Evolutionary conservation across 2,797 vertebrate genomes (phyloP), one percentile per base, ranked within the genome.

Genomic region (Lepidocolaptes lacrymiger): DNA sequence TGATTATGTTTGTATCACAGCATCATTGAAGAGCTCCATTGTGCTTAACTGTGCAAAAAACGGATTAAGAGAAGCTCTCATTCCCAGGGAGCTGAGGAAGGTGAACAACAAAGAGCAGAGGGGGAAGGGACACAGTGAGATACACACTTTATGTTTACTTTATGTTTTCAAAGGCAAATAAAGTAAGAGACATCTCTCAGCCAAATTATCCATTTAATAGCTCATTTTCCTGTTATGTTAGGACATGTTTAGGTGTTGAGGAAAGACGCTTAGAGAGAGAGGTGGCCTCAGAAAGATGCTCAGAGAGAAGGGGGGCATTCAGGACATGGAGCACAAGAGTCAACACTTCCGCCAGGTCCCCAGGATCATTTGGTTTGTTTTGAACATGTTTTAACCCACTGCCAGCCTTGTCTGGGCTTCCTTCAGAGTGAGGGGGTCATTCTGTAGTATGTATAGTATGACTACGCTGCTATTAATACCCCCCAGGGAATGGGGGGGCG

Each of bases 21-120:
- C 63, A 76, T 88, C 83, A 64, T 73, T 94, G 67, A 69, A 67
- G 61, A 55, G 20, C 63, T 78, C 52, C 37, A 10, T 22, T 92
- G 72, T 85, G 81, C 68, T 91, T 85, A 95, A 87, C 73, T 88
- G 62, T 81, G 62, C 59, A 82, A 80, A 92, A 90, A 88, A 16
- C 19, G 34, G 32, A 64, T 91, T 55, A 88, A 76, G 74, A 94
- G 48, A 90, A 77, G 13, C 34, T 84, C 34, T 86, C 4, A 24
- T 88, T 86, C 73, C 34, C 52, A 61, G 71, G 27, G 20, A 85
- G 63, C 67, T 69, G 43, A 67, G 52, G 77, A 62, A 52, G 44
- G 37, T 56, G 48, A 87, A n/a, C 36, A 52, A 5, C 37, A 64
- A 63, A 55, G 48, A 74, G 20, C 15, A 69, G 54, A 52, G 32